Base-by-base conservation (phyloP, 2,888 invertebrate species). In the Tipula confusa region DNA sequence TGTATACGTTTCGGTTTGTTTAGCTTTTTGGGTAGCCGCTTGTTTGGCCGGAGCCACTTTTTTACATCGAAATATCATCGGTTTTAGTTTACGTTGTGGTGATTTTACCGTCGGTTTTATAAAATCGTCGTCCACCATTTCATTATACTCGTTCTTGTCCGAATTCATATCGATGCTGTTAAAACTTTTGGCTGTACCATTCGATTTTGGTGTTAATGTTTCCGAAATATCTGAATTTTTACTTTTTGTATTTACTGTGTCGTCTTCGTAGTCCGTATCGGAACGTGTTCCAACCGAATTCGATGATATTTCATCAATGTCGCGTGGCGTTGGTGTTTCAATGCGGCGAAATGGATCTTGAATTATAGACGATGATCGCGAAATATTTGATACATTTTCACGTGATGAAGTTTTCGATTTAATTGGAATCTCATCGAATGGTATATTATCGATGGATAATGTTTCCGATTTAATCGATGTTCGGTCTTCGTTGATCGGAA, bases 41-140 rank as follows among this genome's bases (percentile, higher is more conserved):
- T 7, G 82, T 6, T 43, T 83, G 13, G 33, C 43, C 9, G 83
- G 83, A n/a, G 29, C 43, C 11, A 43, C 48, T n/a, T 83, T 83
- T 48, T 88, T 87, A n/a, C 88, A 87, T 36, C 88, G 84, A 15
- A 89, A 88, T 85, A 87, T 87, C 1, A 88, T 86, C 0, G 89
- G 88, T 85, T 89, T 89, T 0, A 89, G 86, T 85, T 89, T 89
- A 83, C 88, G 87, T 36, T 88, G 88, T 0, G 88, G 84, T 0
- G 89, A 88, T 29, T 48, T 83, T 13, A 48, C 18, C 3, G 33
- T 18, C 11, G 82, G 82, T 29, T 29, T 33, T 4, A 18, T 33
- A 24, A 33, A 33, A 33, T 82, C 33, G 2, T 33, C 18, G 1
- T 11, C 31, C 1, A 6, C 15, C 33, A 11, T 31, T 18, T 82